Base-by-base conservation (phyloP, 1,140 invertebrate species). In the Drosophila sucinea region DNA sequence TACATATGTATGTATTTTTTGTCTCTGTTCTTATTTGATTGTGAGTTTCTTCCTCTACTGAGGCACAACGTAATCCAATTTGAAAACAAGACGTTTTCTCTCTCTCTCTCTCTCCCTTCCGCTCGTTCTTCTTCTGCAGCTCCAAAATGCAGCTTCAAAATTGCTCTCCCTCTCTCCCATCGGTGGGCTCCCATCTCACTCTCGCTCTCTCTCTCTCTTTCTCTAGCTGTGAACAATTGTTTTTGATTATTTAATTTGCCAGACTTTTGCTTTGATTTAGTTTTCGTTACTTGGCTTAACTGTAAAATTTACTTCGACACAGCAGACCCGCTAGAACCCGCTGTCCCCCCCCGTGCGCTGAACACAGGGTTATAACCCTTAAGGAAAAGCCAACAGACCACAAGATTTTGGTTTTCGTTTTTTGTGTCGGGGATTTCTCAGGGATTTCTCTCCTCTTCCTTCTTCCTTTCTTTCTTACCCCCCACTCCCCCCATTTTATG, bases 241-340 rank as follows among this genome's bases (percentile, higher is more conserved):
- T 87, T 86, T 87, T 82, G 79, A 83, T 83, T 87, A 80, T 87
- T 83, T 89, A 82, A 87, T 89, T 87, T 89, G 73, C 72, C 83
- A 70, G 77, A 87, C 25, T 87, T 87, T 87, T 83, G 77, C 83
- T 87, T 86, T 87, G 83, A 87, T 87, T 87, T 83, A 87, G 83
- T 80, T 87, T 77, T 70, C 57, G 63, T 77, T 47, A 38, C 47
- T 72, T 60, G 57, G 62, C 64, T 73, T 66, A 67, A 68, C 60
- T 71, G 33, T 63, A 64, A 66, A 70, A 74, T 81, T 68, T 65
- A 67, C 61, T 72, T 61, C 63, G 65, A 55, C 64, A 67, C 35
- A 41, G 54, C 11, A 27, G 58, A 8, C 23, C 23, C 35, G 10
- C 35, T 8, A 35, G 33, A 35, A 10, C 33, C 33, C 10, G 0